These are phyloP conservation scores for Nannoperca obscura DNA, from an alignment of 2,797 vertebrate species.

Conservation along the genomic window DNA sequence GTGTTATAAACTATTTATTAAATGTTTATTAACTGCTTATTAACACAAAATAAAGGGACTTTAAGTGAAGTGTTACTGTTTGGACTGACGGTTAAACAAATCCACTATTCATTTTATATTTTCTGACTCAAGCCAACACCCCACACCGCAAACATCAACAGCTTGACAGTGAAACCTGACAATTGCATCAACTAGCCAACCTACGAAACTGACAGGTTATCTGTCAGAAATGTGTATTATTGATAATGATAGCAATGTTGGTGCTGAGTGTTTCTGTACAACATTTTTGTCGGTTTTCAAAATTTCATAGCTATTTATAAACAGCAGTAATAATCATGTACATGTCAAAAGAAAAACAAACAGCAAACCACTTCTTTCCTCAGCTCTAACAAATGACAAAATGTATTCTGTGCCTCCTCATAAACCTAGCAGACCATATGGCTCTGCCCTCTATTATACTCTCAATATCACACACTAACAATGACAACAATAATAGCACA, in stretches of 20 bases:
- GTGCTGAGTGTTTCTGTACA: neutral
- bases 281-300: slow-evolving; percentile 3
- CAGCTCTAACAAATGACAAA: slow-evolving; percentile 57
- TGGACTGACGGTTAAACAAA: neutral
- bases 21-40: neutral
- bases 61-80: neutral
- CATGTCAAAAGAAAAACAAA: slow-evolving; percentile 34
- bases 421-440: slow-evolving; percentile 55
- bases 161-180: slow-evolving; percentile 23
- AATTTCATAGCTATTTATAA: slow-evolving; percentile 11
- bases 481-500: slow-evolving; percentile 81
- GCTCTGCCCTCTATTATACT: slow-evolving; percentile 79
- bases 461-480: slow-evolving; percentile 80
- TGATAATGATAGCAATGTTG: neutral
- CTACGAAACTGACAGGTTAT: neutral
- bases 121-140: neutral
- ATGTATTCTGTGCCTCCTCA: slow-evolving; percentile 62
- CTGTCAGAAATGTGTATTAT: neutral
- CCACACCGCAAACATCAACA: neutral
- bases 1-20: neutral
- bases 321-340: slow-evolving; percentile 19
- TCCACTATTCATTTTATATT: neutral
- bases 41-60: neutral
- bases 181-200: neutral
- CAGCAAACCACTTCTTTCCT: slow-evolving; percentile 35